Conservation (phyloP, 2,888 invertebrate species). For the Atrina japonica region DNA sequence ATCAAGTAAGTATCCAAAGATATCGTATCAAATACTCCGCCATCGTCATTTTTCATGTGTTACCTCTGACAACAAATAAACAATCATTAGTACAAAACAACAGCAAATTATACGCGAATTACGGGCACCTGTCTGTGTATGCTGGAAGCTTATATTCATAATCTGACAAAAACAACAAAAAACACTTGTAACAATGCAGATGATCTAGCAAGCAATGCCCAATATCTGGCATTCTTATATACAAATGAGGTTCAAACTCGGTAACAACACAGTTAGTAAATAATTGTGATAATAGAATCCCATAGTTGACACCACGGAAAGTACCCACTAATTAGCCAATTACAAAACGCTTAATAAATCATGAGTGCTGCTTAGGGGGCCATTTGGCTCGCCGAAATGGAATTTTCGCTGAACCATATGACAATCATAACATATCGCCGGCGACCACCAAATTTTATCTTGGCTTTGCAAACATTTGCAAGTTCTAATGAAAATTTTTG, state of each 20-base stretch:
- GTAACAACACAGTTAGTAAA: no score
- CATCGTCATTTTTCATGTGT: no score
- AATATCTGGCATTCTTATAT: background rate
- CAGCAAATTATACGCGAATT: no score
- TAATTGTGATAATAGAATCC: no score
- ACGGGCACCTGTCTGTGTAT: background rate
- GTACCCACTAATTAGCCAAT: conserved; percentile 44
- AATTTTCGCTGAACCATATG: conserved; percentile 36
- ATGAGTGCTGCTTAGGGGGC: conserved; percentile 27
- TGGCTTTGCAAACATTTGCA: conserved; percentile 16
- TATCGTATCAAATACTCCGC: no score
- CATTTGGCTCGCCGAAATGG: conserved; percentile 15
- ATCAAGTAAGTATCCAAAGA: no score
- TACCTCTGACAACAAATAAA: no score
- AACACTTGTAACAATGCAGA: conserved; percentile 17
- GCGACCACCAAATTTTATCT: conserved; percentile 24
- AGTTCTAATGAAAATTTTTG: conserved; percentile 29
- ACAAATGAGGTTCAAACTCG: background rate
- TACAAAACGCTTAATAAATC: conserved; percentile 43
- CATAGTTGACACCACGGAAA: no score
- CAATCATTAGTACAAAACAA: no score
- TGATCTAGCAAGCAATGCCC: background rate
- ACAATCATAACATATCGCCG: conserved; percentile 27
- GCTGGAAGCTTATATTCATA: background rate
- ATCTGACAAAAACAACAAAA: conserved; percentile 4